These are phyloP conservation scores for Steinernema carpocapsae DNA, from an alignment of 2,888 invertebrate species.

Conservation along the genomic window DNA sequence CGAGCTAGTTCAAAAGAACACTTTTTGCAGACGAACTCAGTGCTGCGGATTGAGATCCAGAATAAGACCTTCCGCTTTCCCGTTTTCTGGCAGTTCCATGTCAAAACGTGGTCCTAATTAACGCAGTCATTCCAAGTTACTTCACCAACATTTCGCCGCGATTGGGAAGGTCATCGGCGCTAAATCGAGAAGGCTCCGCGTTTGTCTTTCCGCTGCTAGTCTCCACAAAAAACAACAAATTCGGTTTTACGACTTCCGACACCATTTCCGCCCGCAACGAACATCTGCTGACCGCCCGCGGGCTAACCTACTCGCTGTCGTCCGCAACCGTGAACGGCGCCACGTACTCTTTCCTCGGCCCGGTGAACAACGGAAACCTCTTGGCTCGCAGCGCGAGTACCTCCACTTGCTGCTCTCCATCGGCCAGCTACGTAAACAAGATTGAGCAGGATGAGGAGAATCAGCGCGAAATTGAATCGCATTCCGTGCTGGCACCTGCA, in stretches of 20 bases:
- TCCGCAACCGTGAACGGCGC: conserved; percentile 26
- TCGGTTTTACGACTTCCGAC: neutral
- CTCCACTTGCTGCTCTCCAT: conserved; percentile 9
- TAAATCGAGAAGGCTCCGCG: neutral
- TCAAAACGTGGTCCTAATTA: neutral
- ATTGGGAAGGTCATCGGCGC: conserved; percentile 28
- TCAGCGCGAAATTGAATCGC: neutral
- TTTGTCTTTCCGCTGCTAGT: neutral
- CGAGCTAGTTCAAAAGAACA: no score
- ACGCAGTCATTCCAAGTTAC: conserved; percentile 29
- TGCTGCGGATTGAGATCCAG: neutral
- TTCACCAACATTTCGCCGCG: conserved; percentile 17
- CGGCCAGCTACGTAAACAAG: neutral
- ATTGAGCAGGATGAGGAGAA: neutral
- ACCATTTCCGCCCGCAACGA: conserved; percentile 28
- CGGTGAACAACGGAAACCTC: conserved; percentile 20
- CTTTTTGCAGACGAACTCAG: neutral
- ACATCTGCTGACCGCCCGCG: conserved; percentile 30
- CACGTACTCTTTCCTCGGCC: conserved; percentile 24
- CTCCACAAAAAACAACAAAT: conserved; percentile 1
- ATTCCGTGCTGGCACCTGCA: neutral
- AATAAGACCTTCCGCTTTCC: neutral
- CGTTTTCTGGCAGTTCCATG: neutral
- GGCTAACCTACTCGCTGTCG: conserved; percentile 21
- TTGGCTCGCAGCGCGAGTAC: conserved; percentile 28